phyloP scores from a whole-genome alignment of 2,888 invertebrate species.

The Drosophila recens region DNA sequence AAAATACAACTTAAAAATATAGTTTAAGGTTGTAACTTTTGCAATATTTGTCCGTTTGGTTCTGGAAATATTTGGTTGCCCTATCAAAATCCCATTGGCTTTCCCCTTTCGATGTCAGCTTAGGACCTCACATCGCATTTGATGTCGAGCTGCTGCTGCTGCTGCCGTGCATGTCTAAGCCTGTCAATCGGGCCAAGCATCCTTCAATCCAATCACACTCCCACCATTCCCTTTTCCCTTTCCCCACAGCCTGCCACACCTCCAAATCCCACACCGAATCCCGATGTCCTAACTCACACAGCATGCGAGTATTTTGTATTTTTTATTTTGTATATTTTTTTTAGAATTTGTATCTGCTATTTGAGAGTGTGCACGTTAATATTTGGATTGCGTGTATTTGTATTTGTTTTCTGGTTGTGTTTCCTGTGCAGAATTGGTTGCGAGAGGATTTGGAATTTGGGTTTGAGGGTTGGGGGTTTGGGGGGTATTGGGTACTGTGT shows the following conservation, averaged over 20 bases:
- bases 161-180: slow-evolving; percentile 26
- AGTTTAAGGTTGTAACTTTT: slow-evolving; percentile 2
- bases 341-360: slow-evolving; percentile 65
- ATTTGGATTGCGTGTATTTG: slow-evolving; percentile 75
- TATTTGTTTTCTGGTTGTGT: slow-evolving; percentile 71
- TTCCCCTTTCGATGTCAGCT: slow-evolving; percentile 50
- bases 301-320: slow-evolving; percentile 23
- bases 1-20: background rate
- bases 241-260: background rate
- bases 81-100: slow-evolving; percentile 48
- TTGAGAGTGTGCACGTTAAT: slow-evolving; percentile 61
- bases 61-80: slow-evolving; percentile 42
- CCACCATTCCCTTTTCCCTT: background rate
- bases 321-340: slow-evolving; percentile 1
- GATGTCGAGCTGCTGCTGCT: slow-evolving; percentile 37
- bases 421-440: slow-evolving; percentile 33
- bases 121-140: slow-evolving; percentile 42
- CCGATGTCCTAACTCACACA: slow-evolving; percentile 22
- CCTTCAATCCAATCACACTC: slow-evolving; percentile 40
- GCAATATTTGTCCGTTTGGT: background rate
- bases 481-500: slow-evolving; percentile 13
- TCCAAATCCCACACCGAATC: background rate
- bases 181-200: slow-evolving; percentile 38
- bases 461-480: background rate
- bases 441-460: slow-evolving; percentile 12